Conservation (phyloP, 2,113 vertebrate genomes). For the Cyphomyrus discorhynchus region DNA sequence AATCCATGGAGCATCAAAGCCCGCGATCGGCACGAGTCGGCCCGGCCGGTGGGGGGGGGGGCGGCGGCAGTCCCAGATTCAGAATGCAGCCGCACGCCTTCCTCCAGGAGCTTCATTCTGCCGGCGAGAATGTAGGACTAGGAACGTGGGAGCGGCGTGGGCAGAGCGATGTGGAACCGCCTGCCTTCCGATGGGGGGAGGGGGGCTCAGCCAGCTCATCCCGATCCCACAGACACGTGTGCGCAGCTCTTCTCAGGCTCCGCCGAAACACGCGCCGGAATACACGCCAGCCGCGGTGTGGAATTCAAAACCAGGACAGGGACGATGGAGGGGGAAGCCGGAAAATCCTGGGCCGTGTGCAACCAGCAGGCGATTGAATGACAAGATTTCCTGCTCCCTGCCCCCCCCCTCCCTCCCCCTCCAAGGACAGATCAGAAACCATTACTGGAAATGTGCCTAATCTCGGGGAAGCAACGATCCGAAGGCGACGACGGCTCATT, state of each 20-base stretch:
- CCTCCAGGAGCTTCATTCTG: not conserved
- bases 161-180: not conserved
- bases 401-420: not conserved
- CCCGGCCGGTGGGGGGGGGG: not conserved
- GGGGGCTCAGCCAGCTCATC: not conserved
- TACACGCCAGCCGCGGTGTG: not conserved
- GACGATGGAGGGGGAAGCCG: not conserved
- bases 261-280: conserved; percentile 8
- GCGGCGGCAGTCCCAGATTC: not conserved
- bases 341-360: not conserved
- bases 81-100: not conserved
- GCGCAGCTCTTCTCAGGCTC: not conserved
- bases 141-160: not conserved
- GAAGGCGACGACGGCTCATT: not conserved
- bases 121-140: not conserved
- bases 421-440: not conserved
- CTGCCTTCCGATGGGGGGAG: not conserved
- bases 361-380: not conserved
- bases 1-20: not conserved
- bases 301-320: not conserved
- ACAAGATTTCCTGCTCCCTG: not conserved
- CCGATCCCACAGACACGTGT: not conserved
- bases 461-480: not conserved
- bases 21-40: not conserved
- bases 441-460: conserved; percentile 1